A percentile compares a stretch with the other conserved stretches of the same genome.
phyloP scores from a whole-genome alignment of 2,888 invertebrate genomes.

The Erpobdella octoculata region DNA sequence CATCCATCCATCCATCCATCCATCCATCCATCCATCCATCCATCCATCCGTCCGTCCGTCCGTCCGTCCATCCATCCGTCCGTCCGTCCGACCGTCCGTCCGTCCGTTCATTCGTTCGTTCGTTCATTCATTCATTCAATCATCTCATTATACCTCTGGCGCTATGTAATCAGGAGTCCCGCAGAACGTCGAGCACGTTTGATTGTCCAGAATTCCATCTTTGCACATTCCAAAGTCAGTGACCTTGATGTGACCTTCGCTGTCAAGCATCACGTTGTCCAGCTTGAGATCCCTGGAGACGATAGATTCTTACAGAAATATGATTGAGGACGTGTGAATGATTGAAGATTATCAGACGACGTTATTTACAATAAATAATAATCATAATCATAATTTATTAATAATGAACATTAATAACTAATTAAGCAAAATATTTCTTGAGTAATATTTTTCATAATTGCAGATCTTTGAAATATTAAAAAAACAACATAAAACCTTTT shows the following conservation, averaged over 20 bases:
- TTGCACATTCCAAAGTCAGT: slow-evolving; percentile 99
- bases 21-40: background rate
- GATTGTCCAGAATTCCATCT: slow-evolving; percentile 86
- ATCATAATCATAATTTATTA: no score
- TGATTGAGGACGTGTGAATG: no score
- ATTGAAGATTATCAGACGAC: no score
- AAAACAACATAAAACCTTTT: no score
- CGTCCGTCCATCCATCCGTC: background rate
- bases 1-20: background rate
- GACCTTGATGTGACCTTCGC: slow-evolving; percentile 91
- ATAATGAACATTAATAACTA: no score
- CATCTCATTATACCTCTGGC: slow-evolving; percentile 68
- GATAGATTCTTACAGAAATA: no score
- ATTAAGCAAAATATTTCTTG: no score
- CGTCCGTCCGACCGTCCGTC: background rate
- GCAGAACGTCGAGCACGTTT: slow-evolving; percentile 88
- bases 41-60: background rate
- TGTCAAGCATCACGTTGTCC: slow-evolving; percentile 90
- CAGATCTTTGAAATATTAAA: no score
- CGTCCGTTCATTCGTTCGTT: background rate
- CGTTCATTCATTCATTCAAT: background rate
- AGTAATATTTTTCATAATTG: no score
- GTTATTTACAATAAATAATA: no score
- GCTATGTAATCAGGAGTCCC: slow-evolving; percentile 98
- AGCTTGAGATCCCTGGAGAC: slow-evolving; percentile 80